Conservation (phyloP, 2,797 vertebrate species). For the Thalassophryne amazonica region DNA sequence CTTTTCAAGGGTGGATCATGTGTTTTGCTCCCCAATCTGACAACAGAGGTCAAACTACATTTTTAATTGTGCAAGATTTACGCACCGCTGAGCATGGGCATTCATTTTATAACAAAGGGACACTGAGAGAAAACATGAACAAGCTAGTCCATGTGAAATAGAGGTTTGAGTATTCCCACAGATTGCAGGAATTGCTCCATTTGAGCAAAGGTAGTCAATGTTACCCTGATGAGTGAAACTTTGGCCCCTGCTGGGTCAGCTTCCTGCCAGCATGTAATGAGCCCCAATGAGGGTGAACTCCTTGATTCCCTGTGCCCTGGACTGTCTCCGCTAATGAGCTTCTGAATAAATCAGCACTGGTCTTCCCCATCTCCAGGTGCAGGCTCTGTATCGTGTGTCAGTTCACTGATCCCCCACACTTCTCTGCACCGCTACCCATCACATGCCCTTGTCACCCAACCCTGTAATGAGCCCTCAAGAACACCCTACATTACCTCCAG, state of each 20-base stretch:
- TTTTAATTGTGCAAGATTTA: too few species aligned
- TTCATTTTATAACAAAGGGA: too few species aligned
- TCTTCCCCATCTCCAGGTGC: slow-evolving; percentile 29
- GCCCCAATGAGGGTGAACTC: slow-evolving; percentile 74
- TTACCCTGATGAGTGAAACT: slow-evolving; percentile 68
- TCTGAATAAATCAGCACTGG: slow-evolving; percentile 75
- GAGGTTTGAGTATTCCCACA: slow-evolving; percentile 15
- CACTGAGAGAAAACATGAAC: too few species aligned
- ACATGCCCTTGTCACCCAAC: slow-evolving; percentile 68
- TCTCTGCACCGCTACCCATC: slow-evolving; percentile 32
- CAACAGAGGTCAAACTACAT: too few species aligned
- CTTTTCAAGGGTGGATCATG: too few species aligned
- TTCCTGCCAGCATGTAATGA: slow-evolving; percentile 79
- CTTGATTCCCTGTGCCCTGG: slow-evolving; percentile 62
- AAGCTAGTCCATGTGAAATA: too few species aligned
- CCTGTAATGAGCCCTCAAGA: slow-evolving; percentile 71
- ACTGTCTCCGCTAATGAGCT: slow-evolving; percentile 81
- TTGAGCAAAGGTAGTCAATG: slow-evolving; percentile 63
- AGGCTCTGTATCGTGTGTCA: slow-evolving; percentile 36
- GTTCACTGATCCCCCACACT: slow-evolving; percentile 34
- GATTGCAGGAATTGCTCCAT: slow-evolving; percentile 37
- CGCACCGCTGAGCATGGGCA: too few species aligned
- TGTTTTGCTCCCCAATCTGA: too few species aligned
- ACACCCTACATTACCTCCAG: slow-evolving; percentile 47
- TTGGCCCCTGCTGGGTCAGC: slow-evolving; percentile 58